Evolutionary conservation across 1,140 invertebrate species (phyloP).

Genomic region (Teleogryllus occipitalis): DNA sequence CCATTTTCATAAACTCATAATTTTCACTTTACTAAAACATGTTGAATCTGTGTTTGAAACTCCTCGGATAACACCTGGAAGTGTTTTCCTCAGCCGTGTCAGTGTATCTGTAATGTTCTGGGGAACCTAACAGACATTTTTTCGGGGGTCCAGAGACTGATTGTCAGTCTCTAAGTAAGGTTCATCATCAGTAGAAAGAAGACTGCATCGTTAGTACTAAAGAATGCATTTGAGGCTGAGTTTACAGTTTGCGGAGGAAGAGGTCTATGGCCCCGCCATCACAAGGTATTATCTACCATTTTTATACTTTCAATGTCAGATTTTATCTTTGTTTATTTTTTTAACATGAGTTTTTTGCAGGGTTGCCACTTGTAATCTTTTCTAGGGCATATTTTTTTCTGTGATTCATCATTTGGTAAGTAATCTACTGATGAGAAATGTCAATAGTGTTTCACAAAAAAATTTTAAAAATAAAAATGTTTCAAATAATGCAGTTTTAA

Average conservation of each 20-base stretch:
- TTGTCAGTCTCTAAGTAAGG: slow-evolving; percentile 18
- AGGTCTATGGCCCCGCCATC: slow-evolving; percentile 22
- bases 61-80: slow-evolving; percentile 9
- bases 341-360: slow-evolving; percentile 23
- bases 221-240: slow-evolving; percentile 27
- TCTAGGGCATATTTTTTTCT: slow-evolving; percentile 13
- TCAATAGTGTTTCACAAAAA: not conserved
- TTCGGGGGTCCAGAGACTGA: slow-evolving; percentile 18
- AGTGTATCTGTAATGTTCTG: slow-evolving; percentile 15
- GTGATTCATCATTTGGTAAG: slow-evolving; percentile 20
- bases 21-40: slow-evolving; percentile 2
- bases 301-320: slow-evolving; percentile 30
- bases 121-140: slow-evolving; percentile 17
- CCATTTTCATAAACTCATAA: not conserved
- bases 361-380: slow-evolving; percentile 25
- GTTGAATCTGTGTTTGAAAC: slow-evolving; percentile 10
- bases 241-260: slow-evolving; percentile 26
- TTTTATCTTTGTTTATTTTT: slow-evolving; percentile 22
- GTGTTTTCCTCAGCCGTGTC: slow-evolving; percentile 11
- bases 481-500: not conserved
- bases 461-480: not conserved
- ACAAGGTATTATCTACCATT: slow-evolving; percentile 38
- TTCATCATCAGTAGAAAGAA: slow-evolving; percentile 24
- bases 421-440: slow-evolving; percentile 6
- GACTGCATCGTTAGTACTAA: slow-evolving; percentile 25